Conservation (phyloP, 92 coral and sea anemone genomes). For the Porites rus region DNA sequence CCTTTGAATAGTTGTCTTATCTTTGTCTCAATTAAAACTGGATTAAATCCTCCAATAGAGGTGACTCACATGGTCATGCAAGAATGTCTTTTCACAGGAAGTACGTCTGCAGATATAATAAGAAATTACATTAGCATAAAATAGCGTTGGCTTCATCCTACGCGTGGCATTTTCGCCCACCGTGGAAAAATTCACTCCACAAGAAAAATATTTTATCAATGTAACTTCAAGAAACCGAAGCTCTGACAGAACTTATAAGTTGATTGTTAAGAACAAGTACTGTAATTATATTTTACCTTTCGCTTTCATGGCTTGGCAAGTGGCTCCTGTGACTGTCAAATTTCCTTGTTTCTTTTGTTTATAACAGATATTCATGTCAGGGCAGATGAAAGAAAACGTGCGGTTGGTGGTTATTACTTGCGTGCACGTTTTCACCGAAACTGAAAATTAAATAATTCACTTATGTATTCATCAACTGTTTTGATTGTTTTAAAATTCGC, state of each 20-base stretch:
- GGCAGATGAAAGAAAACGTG: neutral
- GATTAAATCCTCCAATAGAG: too few relatives aligned
- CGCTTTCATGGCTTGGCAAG: neutral
- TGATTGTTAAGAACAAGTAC: neutral
- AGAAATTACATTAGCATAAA: neutral
- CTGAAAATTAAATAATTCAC: too few relatives aligned
- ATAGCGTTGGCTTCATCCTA: neutral
- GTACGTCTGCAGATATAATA: neutral
- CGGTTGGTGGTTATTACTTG: too few relatives aligned
- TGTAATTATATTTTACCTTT: neutral
- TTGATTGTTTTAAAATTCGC: too few relatives aligned
- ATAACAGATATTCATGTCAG: neutral
- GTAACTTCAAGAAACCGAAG: conserved; percentile 26
- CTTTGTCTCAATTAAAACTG: too few relatives aligned
- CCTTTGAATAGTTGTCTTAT: neutral
- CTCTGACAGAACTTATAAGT: conserved; percentile 9
- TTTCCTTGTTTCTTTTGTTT: neutral
- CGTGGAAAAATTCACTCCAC: neutral
- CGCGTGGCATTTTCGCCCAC: neutral
- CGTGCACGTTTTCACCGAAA: too few relatives aligned
- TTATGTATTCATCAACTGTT: too few relatives aligned
- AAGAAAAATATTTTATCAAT: neutral
- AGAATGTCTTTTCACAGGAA: too few relatives aligned
- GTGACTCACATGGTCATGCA: too few relatives aligned
- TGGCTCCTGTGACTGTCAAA: neutral